phyloP scores from a whole-genome alignment of 2,888 invertebrate genomes.

The Erebia aethiops region DNA sequence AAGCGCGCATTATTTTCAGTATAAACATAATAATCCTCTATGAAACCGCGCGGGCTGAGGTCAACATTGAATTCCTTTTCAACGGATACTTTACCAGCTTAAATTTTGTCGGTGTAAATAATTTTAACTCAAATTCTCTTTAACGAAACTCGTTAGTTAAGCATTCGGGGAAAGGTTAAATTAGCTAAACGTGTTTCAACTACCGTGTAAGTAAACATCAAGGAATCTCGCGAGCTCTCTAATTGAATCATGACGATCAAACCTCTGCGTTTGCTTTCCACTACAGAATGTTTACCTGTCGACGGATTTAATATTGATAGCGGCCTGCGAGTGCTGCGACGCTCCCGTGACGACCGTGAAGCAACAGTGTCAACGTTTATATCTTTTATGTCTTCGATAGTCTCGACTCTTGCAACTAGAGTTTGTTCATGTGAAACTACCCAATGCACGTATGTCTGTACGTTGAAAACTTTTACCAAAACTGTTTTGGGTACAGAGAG shows the following conservation, averaged over 20 bases:
- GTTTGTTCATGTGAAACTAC: constrained; percentile 7
- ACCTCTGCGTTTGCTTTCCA: constrained; percentile 58
- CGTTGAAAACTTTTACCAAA: background rate
- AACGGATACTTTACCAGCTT: constrained; percentile 39
- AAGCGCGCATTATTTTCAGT: constrained; percentile 78
- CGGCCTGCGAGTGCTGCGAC: constrained; percentile 38
- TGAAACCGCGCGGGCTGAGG: constrained; percentile 53
- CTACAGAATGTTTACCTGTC: constrained; percentile 56
- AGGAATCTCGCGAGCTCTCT: constrained; percentile 47
- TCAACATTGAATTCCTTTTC: constrained; percentile 63
- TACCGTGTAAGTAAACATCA: constrained; percentile 29
- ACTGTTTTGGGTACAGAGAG: too few relatives aligned
- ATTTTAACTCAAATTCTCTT: constrained; percentile 34
- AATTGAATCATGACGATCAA: constrained; percentile 62
- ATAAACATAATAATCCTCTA: constrained; percentile 78
- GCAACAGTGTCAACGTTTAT: constrained; percentile 42
- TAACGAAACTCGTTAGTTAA: constrained; percentile 30
- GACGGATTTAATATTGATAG: constrained; percentile 72
- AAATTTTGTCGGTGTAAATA: constrained; percentile 37
- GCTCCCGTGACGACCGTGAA: constrained; percentile 49
- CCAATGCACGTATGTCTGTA: background rate
- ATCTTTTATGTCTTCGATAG: constrained; percentile 22
- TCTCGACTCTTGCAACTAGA: constrained; percentile 4
- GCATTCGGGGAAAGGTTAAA: constrained; percentile 31
- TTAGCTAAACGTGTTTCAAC: constrained; percentile 32